phyloP scores from a whole-genome alignment of 2,797 vertebrate genomes.

The Rhinichthys osculus region DNA sequence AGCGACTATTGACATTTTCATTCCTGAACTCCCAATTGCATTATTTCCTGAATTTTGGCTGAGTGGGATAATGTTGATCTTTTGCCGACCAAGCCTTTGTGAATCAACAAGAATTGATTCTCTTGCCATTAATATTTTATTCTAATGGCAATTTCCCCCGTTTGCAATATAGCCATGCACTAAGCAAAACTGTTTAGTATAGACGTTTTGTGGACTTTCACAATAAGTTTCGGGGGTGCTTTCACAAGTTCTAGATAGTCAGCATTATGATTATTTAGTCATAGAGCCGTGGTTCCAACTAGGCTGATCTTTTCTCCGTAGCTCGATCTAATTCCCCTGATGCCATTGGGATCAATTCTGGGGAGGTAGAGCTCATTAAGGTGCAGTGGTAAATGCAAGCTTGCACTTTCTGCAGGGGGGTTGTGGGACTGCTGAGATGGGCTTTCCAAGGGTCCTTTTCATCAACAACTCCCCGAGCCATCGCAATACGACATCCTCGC shows the following conservation, averaged over 20 bases:
- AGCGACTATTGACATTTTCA: background rate
- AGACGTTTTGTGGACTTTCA: constrained; percentile 3
- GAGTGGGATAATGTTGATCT: constrained; percentile 7
- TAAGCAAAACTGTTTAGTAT: constrained; percentile 35
- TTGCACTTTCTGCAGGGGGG: constrained; percentile 45
- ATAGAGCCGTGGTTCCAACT: constrained; percentile 22
- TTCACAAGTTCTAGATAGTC: constrained; percentile 23
- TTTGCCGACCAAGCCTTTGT: constrained; percentile 29
- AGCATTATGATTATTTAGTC: constrained; percentile 41
- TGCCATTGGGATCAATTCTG: constrained; percentile 36
- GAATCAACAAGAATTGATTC: constrained; percentile 24
- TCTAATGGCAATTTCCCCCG: constrained; percentile 11
- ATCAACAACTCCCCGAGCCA: background rate
- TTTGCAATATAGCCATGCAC: background rate
- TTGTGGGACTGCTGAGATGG: constrained; percentile 45
- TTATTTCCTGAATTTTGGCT: constrained; percentile 8
- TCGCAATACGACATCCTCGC: background rate
- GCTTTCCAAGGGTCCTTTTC: constrained; percentile 23
- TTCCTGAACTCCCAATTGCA: background rate
- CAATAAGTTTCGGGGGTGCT: background rate
- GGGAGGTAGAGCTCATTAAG: constrained; percentile 42
- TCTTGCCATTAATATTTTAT: constrained; percentile 30
- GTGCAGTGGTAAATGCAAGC: constrained; percentile 48
- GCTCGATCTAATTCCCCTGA: constrained; percentile 32
- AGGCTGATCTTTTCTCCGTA: constrained; percentile 20